Base-by-base conservation (phyloP, 2,797 vertebrate species). In the Yasuhikotakia modesta region DNA sequence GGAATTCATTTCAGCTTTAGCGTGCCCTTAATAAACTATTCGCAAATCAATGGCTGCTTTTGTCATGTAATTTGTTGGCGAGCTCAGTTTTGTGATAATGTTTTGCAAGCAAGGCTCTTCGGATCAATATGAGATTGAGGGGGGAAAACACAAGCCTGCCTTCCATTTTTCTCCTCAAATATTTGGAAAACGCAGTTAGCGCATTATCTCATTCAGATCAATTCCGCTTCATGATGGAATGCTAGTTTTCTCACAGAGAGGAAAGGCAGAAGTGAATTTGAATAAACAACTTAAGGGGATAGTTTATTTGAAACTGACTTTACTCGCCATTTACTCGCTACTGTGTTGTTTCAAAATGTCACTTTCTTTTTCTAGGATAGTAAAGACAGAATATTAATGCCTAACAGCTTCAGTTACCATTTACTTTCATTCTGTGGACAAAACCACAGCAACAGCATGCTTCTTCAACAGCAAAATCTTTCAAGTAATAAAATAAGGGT, bases 1-100 rank as follows among this genome's bases (percentile, higher is more conserved):
- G 88, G 88, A 92, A 91, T 92, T 87, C 87, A 88, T 92, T 88
- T 91, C 86, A 86, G 85, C 88, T 91, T 89, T 75, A 87, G 88
- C 89, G 87, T 85, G 86, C 80, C 88, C 88, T 90, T 91, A 92
- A 93, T 92, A 92, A 93, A 92, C 91, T 89, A 90, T 81, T 85
- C 84, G 85, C 85, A 87, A 92, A 92, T 93, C 91, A 91, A 90
- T 90, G 88, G 84, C 84, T 87, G 86, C 88, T 86, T 91, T 92
- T 92, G 89, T 90, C 87, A 85, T 74, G 84, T 85, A 90, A 86
- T 90, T 89, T 87, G 89, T 85, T 81, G 82, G 86, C 88, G 82
- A 89, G 86, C 65, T 82, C 81, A 86, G 85, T 77, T 12, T 81
- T 68, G 89, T 88, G 87, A 89, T 90, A 86, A 85, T 79, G 83